These are phyloP conservation scores for Hetaerina americana DNA, from an alignment of 1,140 invertebrate species.

Conservation along the genomic window DNA sequence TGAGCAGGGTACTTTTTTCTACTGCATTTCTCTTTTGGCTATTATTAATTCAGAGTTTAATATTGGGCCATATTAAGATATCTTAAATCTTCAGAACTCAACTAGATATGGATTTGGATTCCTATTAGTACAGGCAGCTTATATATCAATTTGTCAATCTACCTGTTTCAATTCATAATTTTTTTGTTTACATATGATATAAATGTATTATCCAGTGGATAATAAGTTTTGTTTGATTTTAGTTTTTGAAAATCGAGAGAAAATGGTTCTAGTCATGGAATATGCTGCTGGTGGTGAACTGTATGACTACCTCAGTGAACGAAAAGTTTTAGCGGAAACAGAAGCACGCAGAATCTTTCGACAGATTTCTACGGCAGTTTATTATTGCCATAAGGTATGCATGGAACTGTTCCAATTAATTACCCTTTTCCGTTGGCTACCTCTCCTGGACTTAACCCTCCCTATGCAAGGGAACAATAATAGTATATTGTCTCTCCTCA, in stretches of 20 bases:
- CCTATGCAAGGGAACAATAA: no score
- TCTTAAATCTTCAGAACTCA: no score
- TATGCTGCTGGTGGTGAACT: constrained; percentile 96
- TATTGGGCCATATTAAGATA: no score
- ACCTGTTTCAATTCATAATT: constrained; percentile 2
- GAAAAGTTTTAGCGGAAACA: constrained; percentile 76
- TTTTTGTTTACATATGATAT: constrained; percentile 8
- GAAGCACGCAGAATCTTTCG: constrained; percentile 93
- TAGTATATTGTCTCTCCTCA: no score
- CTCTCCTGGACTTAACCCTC: no score
- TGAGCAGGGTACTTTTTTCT: no score
- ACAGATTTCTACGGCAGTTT: constrained; percentile 93
- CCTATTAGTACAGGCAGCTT: constrained; percentile 3
- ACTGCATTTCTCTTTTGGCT: no score
- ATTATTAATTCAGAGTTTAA: no score
- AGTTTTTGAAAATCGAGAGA: constrained; percentile 98
- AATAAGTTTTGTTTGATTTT: constrained; percentile 27
- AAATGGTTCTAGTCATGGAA: constrained; percentile 99
- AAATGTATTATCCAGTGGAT: no score
- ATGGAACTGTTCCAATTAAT: no score
- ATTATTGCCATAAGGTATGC: constrained; percentile 90
- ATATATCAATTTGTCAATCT: neutral
- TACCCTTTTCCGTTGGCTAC: no score
- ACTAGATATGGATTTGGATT: no score
- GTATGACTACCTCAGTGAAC: constrained; percentile 93